A percentile compares a stretch with the other conserved stretches of the same genome.
phyloP scores from a whole-genome alignment of 2,113 vertebrate species.

The Uria lomvia region DNA sequence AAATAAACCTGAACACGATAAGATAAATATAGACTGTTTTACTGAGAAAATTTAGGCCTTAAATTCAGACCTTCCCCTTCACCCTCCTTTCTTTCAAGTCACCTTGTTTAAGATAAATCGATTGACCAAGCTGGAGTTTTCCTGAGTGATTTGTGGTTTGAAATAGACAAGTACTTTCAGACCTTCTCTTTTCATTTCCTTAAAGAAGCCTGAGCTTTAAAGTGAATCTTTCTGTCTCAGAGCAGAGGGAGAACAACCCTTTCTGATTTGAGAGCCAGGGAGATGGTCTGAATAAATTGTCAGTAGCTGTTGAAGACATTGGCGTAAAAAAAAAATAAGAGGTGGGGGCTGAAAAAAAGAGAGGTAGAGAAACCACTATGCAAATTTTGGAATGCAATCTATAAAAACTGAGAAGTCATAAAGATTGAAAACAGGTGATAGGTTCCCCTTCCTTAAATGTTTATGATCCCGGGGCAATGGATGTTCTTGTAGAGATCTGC shows the following conservation, averaged over 20 bases:
- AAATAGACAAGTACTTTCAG: neutral
- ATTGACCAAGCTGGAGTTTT: neutral
- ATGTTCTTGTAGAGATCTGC: neutral
- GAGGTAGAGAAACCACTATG: neutral
- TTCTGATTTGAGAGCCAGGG: neutral
- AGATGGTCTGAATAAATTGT: neutral
- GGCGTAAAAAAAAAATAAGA: neutral
- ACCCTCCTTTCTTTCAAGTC: neutral
- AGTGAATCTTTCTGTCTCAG: neutral
- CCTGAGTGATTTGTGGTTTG: neutral
- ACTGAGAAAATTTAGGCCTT: neutral
- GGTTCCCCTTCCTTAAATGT: neutral
- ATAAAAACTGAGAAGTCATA: neutral
- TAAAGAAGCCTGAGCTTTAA: slow-evolving; percentile 18
- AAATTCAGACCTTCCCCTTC: neutral
- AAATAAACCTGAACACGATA: neutral
- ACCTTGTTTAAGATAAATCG: neutral
- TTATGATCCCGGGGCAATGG: neutral
- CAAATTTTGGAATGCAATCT: neutral
- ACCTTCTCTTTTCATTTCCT: slow-evolving; percentile 1
- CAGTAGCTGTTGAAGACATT: neutral
- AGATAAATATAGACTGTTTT: neutral
- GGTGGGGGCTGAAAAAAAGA: fast-evolving
- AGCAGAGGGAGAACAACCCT: neutral
- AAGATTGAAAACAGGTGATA: neutral